phyloP scores from a whole-genome alignment of 2,113 vertebrate genomes.

The Eulemur rufifrons region DNA sequence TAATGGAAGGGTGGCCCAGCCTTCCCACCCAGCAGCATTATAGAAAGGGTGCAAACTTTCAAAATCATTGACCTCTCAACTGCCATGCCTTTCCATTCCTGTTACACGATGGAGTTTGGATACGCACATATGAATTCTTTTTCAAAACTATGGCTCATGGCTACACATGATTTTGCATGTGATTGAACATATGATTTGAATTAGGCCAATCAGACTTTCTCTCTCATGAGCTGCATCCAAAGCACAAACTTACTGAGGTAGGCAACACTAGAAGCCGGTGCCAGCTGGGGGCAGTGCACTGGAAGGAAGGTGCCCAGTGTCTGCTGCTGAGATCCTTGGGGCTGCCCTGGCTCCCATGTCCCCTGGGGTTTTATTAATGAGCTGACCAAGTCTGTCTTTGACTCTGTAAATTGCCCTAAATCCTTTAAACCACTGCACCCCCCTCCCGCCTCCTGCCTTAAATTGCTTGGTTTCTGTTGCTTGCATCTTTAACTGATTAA shows the following conservation, averaged over 20 bases:
- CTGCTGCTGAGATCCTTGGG: neutral
- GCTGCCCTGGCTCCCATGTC: neutral
- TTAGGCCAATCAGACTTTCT: neutral
- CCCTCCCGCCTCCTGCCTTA: too few relatives aligned
- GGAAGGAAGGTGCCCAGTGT: neutral
- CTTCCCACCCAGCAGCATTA: neutral
- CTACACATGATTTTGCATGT: neutral
- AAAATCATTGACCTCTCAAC: neutral
- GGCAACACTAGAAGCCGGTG: too few relatives aligned
- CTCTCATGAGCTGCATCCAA: neutral
- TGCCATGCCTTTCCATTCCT: neutral
- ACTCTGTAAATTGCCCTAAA: neutral
- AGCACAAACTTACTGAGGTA: neutral
- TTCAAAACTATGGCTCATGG: neutral
- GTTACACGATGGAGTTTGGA: neutral
- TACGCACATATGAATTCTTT: neutral
- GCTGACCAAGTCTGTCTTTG: neutral
- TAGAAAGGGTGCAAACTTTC: neutral
- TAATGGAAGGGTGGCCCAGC: neutral
- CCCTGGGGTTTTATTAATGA: neutral
- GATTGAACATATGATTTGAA: neutral
- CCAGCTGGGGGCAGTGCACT: rapidly evolving
- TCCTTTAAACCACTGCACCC: neutral
- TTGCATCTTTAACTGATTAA: neutral
- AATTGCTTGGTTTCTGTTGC: neutral